Base-by-base conservation (phyloP, 2,888 invertebrate species). In the Scaptomyza tumidula region DNA sequence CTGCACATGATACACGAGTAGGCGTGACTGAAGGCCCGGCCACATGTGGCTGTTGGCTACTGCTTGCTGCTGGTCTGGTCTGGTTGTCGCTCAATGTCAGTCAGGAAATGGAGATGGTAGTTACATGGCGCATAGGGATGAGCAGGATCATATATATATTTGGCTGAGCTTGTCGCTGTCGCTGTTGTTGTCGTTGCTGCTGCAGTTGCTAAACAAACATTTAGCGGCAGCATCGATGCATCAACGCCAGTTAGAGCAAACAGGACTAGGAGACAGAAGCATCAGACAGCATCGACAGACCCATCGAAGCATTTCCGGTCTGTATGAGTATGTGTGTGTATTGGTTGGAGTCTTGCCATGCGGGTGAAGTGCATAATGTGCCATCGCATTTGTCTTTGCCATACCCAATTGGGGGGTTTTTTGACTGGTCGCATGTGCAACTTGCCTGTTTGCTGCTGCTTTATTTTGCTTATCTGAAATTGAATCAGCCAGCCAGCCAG, bases 391-490 rank as follows among this genome's bases (percentile, higher is more conserved):
- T 87, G 83, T 87, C 87, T 83, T 87, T 87, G 75, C 64, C 57
- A 56, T 60, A 56, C 58, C 58, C 45, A 33, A 33, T 27, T 59
- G 43, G 39, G 16, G 14, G 41, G 0, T 39, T 54, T 39, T 54
- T 39, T 35, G 67, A 16, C 55, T 39, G 68, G 73, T 67, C 68
- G 81, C 87, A 81, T 81, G 82, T 79, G 82, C 81, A 65, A 64
- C 75, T 78, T 73, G 75, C 76, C 69, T 68, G 67, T 74, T 75
- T 64, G 64, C 61, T 76, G 87, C 87, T 76, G 87, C 87, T 87
- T 83, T 85, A 87, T 83, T 83, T 85, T 87, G 80, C 80, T 88
- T 86, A 88, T 89, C 89, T 89, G 74, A 88, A 88, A 88, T 89
- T 87, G 86, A 88, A 88, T 88, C 89, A 78, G 78, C 60, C 86